These are phyloP conservation scores for Himalopsyche phryganea DNA, from an alignment of 1,140 invertebrate species.

Conservation along the genomic window DNA sequence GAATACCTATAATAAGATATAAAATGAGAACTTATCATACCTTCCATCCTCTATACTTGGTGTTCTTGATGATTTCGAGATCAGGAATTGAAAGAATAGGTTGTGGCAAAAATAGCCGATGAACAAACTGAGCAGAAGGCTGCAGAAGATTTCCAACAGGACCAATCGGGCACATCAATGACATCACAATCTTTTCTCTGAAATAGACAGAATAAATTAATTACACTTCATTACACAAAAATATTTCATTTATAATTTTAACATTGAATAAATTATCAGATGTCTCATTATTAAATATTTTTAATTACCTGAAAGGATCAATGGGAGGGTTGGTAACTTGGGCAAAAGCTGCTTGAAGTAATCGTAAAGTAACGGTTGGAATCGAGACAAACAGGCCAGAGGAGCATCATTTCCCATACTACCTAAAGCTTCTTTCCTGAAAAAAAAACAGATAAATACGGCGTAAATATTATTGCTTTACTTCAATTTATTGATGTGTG, in stretches of 20 bases:
- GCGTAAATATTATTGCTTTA: neutral
- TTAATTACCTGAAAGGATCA: conserved; percentile 92
- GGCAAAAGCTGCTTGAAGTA: conserved; percentile 99
- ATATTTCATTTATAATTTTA: conserved; percentile 3
- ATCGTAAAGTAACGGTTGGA: conserved; percentile 91
- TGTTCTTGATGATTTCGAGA: conserved; percentile 82
- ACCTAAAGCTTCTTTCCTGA: conserved; percentile 95
- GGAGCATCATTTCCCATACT: conserved; percentile 99
- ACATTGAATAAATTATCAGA: too few relatives aligned
- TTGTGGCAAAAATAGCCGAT: conserved; percentile 89
- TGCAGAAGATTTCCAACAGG: conserved; percentile 94
- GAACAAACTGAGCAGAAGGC: conserved; percentile 84
- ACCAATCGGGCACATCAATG: conserved; percentile 84
- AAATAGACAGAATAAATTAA: conserved; percentile 1
- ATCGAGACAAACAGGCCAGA: conserved; percentile 90
- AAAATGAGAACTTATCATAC: too few relatives aligned
- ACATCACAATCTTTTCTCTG: conserved; percentile 98
- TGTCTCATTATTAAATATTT: too few relatives aligned
- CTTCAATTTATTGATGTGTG: neutral
- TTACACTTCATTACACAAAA: neutral
- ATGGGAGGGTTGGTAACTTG: conserved; percentile 99
- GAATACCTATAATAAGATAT: too few relatives aligned
- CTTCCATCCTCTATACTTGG: conserved; percentile 86
- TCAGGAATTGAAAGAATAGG: conserved; percentile 92
- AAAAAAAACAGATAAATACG: conserved; percentile 33